Conservation (phyloP, 2,888 invertebrate species). For the Capitulum mitella region DNA sequence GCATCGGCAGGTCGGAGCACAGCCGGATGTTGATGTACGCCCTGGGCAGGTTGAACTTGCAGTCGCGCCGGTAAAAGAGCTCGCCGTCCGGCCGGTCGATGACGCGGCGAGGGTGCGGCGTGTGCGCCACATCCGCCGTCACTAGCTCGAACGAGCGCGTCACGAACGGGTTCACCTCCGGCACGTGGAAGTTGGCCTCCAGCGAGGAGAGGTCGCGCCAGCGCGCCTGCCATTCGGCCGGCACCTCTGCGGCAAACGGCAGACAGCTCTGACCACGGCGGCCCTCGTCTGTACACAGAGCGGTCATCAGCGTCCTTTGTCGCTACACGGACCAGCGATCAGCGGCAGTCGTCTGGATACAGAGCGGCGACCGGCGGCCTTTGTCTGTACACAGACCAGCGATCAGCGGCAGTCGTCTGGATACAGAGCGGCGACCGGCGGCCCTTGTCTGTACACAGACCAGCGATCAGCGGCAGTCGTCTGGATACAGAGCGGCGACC, state of each 20-base stretch:
- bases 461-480: too few relatives aligned
- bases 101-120: slow-evolving; percentile 53
- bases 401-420: too few relatives aligned
- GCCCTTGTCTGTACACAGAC: too few relatives aligned
- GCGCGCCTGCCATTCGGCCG: slow-evolving; percentile 54
- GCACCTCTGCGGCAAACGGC: slow-evolving; percentile 54
- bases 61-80: slow-evolving; percentile 77
- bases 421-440: too few relatives aligned
- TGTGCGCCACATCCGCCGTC: slow-evolving; percentile 43
- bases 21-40: slow-evolving; percentile 66
- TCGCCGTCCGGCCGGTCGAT: slow-evolving; percentile 53
- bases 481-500: too few relatives aligned
- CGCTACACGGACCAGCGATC: too few relatives aligned
- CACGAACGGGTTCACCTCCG: slow-evolving; percentile 63
- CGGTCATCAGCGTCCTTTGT: too few relatives aligned
- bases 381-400: too few relatives aligned
- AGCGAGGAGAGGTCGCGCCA: slow-evolving; percentile 54
- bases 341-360: too few relatives aligned
- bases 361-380: too few relatives aligned
- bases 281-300: too few relatives aligned
- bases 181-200: slow-evolving; percentile 57
- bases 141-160: slow-evolving; percentile 61
- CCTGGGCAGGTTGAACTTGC: slow-evolving; percentile 70
- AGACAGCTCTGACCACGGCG: too few relatives aligned
- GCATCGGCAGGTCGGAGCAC: slow-evolving; percentile 58